A percentile compares a stretch with the other conserved stretches of the same genome.
Conservation (phyloP, 1,140 invertebrate species). For the Muscidifurax raptorellus region DNA sequence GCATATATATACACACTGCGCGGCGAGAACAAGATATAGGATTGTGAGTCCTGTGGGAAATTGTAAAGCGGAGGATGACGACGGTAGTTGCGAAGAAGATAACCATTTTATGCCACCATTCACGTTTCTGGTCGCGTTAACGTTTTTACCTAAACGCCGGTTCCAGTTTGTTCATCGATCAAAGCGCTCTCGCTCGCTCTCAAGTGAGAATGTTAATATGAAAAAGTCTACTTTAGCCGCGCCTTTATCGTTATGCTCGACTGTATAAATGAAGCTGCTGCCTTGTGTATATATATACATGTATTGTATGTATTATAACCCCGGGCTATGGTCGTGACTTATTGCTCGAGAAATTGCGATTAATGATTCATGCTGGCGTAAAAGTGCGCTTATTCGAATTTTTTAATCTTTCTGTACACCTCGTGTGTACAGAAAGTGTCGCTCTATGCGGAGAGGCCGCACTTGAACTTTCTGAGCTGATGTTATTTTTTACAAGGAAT, state of each 20-base stretch:
- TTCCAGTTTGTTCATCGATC: constrained; percentile 47
- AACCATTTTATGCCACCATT: constrained; percentile 62
- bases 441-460: no score
- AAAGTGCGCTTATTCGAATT: neutral
- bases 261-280: constrained; percentile 18
- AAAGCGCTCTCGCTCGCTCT: neutral
- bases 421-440: no score
- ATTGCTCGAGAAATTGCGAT: constrained; percentile 30
- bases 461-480: no score
- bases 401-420: neutral
- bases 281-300: neutral
- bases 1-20: constrained; percentile 10
- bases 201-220: constrained; percentile 36
- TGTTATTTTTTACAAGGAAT: no score
- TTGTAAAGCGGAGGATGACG: constrained; percentile 58
- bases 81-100: constrained; percentile 57
- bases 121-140: constrained; percentile 53
- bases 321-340: neutral
- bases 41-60: constrained; percentile 57
- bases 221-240: constrained; percentile 10
- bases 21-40: constrained; percentile 52
- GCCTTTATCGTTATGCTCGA: constrained; percentile 22
- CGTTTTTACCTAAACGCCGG: constrained; percentile 56
- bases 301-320: no score
- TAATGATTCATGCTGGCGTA: constrained; percentile 13